Evolutionary conservation across 2,113 vertebrate genomes (phyloP).

Genomic region (Chaetodon trifascialis): DNA sequence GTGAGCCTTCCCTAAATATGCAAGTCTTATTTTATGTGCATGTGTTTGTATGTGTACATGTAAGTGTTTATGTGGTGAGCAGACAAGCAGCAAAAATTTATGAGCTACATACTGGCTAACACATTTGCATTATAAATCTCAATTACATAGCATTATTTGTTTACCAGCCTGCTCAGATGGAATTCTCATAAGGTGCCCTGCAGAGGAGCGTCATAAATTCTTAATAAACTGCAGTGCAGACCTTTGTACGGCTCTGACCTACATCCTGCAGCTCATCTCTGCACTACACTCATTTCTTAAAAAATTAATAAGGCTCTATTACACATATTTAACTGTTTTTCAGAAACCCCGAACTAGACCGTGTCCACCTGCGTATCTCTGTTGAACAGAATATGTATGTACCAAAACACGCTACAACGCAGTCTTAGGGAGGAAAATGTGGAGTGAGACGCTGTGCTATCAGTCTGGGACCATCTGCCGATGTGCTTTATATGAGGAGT

Average conservation of each 20-base stretch:
- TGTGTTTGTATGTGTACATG: constrained; percentile 45
- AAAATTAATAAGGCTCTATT: constrained; percentile 81
- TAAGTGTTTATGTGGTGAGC: constrained; percentile 33
- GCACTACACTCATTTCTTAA: constrained; percentile 73
- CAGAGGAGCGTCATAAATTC: constrained; percentile 82
- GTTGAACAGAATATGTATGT: constrained; percentile 25
- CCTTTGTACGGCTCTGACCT: constrained; percentile 83
- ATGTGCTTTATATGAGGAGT: constrained; percentile 74
- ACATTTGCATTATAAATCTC: constrained; percentile 84
- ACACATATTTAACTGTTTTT: constrained; percentile 74
- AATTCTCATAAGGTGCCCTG: constrained; percentile 76
- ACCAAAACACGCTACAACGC: constrained; percentile 16
- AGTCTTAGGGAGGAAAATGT: constrained; percentile 31
- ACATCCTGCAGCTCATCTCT: constrained; percentile 80
- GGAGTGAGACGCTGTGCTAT: constrained; percentile 55
- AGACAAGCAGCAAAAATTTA: constrained; percentile 67
- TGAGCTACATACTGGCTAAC: constrained; percentile 58
- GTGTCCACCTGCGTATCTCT: constrained; percentile 48
- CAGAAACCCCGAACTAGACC: constrained; percentile 42
- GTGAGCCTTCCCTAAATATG: constrained; percentile 61
- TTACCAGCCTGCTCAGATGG: constrained; percentile 68
- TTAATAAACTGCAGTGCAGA: constrained; percentile 87
- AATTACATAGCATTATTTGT: constrained; percentile 83
- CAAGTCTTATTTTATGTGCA: constrained; percentile 63
- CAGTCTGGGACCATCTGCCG: constrained; percentile 78